Base-by-base conservation (phyloP, 2,888 invertebrate species). In the Nasonovia ribisnigri region DNA sequence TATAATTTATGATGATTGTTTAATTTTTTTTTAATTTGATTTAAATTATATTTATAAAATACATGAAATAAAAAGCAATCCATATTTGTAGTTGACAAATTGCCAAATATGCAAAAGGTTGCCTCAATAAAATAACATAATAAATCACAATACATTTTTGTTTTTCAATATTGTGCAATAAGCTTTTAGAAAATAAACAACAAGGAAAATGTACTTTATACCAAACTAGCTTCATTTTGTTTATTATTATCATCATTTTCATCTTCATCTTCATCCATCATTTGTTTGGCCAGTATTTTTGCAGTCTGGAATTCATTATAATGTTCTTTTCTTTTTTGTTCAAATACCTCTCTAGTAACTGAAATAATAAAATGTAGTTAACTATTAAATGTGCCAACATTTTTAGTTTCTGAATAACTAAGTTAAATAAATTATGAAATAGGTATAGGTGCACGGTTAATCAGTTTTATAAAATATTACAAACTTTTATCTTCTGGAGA, bases 281-380 rank as follows among this genome's bases (percentile, higher is more conserved):
- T 97, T 95, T 99, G 96, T 96, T 99, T 98, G 95, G 98, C 97
- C 48, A 99, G 99, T 95, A 99, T 96, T 96, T 98, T 98, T 16
- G 99, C 97, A 0, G 99, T 99, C 96, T 99, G 98, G 96, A 98
- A 99, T 96, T 99, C 99, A 96, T 99, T 99, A 96, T 99, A 99
- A 95, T 99, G 99, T 95, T 98, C 97, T 96, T 99, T 99, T 94
- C 99, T 97, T 95, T 99, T 99, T 95, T 97, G 97, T 96, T 99
- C 98, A 95, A 99, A 99, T 94, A 97, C 97, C 95, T 97, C 96
- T 95, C 98, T 97, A 95, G 97, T 97, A 95, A 96, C 97, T 97
- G 95, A 90, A 90, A 93, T 89, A 48, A 84, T 96, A 95, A 92
- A 87, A 88, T 92, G 57, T 91, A n/a, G 11, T 26, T 3, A 60